A percentile compares a stretch with the other conserved stretches of the same genome.
Conservation (phyloP, 1,140 invertebrate genomes). For the Bombus consobrinus region DNA sequence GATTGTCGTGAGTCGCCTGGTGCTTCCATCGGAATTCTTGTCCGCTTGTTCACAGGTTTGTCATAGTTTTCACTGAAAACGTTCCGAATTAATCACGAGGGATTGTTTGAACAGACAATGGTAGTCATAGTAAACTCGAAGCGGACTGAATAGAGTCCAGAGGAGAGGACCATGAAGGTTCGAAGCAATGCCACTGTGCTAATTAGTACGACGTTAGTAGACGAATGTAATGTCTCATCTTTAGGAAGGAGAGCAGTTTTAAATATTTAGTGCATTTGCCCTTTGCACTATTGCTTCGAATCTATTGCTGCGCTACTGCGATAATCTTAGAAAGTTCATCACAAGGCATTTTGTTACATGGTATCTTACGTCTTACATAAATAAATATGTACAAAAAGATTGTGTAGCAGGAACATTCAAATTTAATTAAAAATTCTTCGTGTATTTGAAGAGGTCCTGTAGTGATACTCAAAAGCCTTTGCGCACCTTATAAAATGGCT, state of each 20-base stretch:
- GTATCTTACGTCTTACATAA: no score
- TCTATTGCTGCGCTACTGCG: not conserved
- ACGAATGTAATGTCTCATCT: constrained; percentile 46
- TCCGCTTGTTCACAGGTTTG: constrained; percentile 39
- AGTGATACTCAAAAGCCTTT: no score
- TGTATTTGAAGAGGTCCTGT: no score
- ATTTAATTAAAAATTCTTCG: no score
- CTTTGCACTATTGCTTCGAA: not conserved
- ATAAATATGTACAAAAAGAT: no score
- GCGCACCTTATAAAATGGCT: no score
- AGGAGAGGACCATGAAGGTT: constrained; percentile 43
- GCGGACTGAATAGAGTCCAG: constrained; percentile 47
- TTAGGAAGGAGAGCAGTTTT: constrained; percentile 12
- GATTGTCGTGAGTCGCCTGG: constrained; percentile 26
- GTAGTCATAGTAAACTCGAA: constrained; percentile 61
- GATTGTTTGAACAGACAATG: constrained; percentile 68
- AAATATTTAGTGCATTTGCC: constrained; percentile 13
- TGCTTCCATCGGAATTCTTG: constrained; percentile 9
- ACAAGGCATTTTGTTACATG: not conserved
- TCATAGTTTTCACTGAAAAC: constrained; percentile 62
- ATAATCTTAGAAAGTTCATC: not conserved
- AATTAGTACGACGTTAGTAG: constrained; percentile 56
- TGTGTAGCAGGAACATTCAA: no score
- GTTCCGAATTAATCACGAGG: constrained; percentile 63
- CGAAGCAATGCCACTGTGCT: constrained; percentile 49